A percentile compares a stretch with the other conserved stretches of the same genome.
Conservation (phyloP, 2,113 vertebrate genomes). For the Misgurnus anguillicaudatus region DNA sequence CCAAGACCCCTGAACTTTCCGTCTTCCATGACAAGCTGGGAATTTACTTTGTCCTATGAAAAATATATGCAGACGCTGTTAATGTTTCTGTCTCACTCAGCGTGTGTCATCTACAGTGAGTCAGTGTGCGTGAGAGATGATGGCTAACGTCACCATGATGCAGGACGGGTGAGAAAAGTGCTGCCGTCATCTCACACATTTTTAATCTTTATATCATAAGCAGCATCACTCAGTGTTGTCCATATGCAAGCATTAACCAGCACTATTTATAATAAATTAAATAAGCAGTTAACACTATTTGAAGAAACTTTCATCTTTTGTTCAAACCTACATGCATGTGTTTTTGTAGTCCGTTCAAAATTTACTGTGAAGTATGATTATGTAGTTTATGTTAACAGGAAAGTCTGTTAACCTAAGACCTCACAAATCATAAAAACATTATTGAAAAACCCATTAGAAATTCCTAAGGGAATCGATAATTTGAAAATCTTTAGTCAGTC, state of each 20-base stretch:
- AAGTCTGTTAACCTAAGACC: too few species aligned
- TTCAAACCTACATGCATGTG: too few species aligned
- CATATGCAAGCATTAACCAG: too few species aligned
- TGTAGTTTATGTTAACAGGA: too few species aligned
- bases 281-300: too few species aligned
- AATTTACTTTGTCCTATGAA: not conserved
- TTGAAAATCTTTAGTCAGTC: not conserved
- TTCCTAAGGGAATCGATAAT: too few species aligned
- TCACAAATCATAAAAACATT: too few species aligned
- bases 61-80: not conserved
- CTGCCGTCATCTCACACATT: slow-evolving; percentile 1
- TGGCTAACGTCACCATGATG: slow-evolving; percentile 22
- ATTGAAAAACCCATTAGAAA: too few species aligned
- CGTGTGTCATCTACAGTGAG: slow-evolving; percentile 30
- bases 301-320: too few species aligned
- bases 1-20: not conserved
- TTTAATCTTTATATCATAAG: not conserved
- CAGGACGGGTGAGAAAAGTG: slow-evolving; percentile 15
- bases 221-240: not conserved
- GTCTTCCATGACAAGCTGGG: not conserved
- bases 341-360: too few species aligned
- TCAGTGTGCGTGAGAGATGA: slow-evolving; percentile 19
- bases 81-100: slow-evolving; percentile 5
- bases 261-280: too few species aligned
- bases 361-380: too few species aligned